Base-by-base conservation (phyloP, 2,113 vertebrate genomes). In the Perccottus glenii region DNA sequence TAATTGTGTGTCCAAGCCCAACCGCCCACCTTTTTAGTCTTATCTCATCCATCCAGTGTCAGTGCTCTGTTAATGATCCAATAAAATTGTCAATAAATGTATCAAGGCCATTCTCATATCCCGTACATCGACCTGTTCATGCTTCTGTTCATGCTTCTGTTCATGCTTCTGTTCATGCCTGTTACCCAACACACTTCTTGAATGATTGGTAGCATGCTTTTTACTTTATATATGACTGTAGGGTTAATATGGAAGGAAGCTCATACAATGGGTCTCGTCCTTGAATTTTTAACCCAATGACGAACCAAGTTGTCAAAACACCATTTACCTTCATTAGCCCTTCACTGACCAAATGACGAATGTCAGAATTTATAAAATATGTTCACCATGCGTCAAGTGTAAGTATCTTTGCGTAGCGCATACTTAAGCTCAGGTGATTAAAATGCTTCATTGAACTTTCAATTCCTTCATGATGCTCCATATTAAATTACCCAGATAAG, bases 401-500 rank as follows among this genome's bases (percentile, higher is more conserved):
- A 6, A 6, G 12, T 40, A 8, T 40, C 4, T 40, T 6, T 11
- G 11, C 12, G 6, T 9, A 6, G 6, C 6, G 4, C 12, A 46
- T 46, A 11, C 9, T 46, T 40, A 46, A 10, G 11, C 1, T 9
- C 1, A 5, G 11, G 44, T 58, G 68, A 51, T 16, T 9, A 9
- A 53, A 59, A 50, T 14, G 48, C 38, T 65, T 43, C 33, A 55
- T 44, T 73, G 45, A 6, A 19, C n/a, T n/a, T 78, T 3, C 33
- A 63, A 19, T 63, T 57, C 72, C 44, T 58, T 73, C 56, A 64
- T 70, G 60, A 43, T 65, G 57, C 52, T 47, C 48, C 10, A 55
- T 64, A 69, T 70, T 67, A 73, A 73, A 68, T 70, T 61, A 45
- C 38, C 67, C 50, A 67, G 67, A 52, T 0, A 0, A 72, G 69